phyloP scores from a whole-genome alignment of 2,888 invertebrate genomes.

The Campoplex capitator region DNA sequence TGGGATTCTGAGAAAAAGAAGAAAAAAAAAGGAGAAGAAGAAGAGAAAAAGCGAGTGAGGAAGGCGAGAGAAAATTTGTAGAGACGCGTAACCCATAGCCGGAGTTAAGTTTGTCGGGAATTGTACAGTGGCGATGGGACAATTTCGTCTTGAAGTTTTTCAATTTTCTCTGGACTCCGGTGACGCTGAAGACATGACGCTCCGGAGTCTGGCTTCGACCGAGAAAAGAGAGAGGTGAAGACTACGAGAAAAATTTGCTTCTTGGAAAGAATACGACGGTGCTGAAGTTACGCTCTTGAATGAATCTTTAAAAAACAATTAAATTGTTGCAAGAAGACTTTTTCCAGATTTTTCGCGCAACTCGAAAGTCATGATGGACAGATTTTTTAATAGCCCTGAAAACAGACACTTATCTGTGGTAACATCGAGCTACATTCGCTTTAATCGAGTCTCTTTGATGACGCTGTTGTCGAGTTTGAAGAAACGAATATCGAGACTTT shows the following conservation, averaged over 20 bases:
- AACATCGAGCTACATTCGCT: no score
- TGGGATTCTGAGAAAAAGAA: slow-evolving; percentile 44
- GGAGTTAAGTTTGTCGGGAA: slow-evolving; percentile 79
- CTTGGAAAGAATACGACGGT: background rate
- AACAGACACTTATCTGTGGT: no score
- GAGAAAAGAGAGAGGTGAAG: slow-evolving; percentile 25
- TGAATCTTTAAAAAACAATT: background rate
- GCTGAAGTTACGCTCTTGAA: background rate
- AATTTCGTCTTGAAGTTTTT: slow-evolving; percentile 83
- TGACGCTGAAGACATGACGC: slow-evolving; percentile 39
- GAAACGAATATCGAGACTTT: no score
- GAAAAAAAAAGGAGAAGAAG: slow-evolving; percentile 59
- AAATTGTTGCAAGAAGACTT: background rate
- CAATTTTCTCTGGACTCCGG: slow-evolving; percentile 80
- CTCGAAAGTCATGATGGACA: background rate
- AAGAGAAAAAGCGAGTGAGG: slow-evolving; percentile 50
- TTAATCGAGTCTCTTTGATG: no score
- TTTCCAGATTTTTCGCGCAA: background rate
- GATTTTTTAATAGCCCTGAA: background rate
- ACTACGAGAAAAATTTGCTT: background rate
- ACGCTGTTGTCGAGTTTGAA: no score
- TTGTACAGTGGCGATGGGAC: slow-evolving; percentile 76
- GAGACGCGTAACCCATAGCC: slow-evolving; percentile 28
- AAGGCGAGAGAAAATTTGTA: slow-evolving; percentile 38
- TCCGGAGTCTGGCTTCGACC: slow-evolving; percentile 17